Conservation (phyloP, 1,140 invertebrate species). For the Neodiprion virginianus region DNA sequence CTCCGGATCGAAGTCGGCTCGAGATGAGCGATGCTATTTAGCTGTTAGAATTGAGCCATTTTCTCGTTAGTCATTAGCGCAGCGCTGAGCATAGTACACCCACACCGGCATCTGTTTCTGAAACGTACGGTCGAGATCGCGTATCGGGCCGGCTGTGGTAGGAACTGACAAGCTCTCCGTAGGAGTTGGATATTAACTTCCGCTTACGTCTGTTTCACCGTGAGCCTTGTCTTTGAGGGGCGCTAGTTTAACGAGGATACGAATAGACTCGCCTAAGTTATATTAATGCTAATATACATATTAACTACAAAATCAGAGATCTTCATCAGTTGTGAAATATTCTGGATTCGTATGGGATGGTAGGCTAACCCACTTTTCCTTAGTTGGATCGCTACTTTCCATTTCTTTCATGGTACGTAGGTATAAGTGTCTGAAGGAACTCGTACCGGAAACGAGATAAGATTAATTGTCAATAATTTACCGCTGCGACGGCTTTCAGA, state of each 20-base stretch:
- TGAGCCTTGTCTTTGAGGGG: background rate
- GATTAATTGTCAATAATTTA: too few relatives aligned
- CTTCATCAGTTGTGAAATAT: background rate
- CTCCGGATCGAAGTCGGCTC: background rate
- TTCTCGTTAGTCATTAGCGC: background rate
- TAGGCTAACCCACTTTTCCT: too few relatives aligned
- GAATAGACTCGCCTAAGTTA: background rate
- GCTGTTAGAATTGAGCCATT: background rate
- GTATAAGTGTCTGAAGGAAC: too few relatives aligned
- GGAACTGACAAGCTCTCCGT: background rate
- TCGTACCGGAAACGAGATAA: too few relatives aligned
- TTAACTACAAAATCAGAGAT: background rate
- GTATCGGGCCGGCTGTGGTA: background rate
- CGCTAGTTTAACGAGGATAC: conserved; percentile 2
- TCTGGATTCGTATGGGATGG: background rate
- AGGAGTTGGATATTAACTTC: background rate
- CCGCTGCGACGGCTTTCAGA: too few relatives aligned
- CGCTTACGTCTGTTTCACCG: conserved; percentile 1
- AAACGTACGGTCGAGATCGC: background rate
- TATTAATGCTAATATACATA: background rate
- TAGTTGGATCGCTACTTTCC: too few relatives aligned
- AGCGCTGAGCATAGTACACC: background rate
- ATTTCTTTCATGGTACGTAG: too few relatives aligned
- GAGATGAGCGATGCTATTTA: background rate
- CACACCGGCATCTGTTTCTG: background rate